Conservation (phyloP, 2,888 invertebrate species). For the Anorthoa munda region DNA sequence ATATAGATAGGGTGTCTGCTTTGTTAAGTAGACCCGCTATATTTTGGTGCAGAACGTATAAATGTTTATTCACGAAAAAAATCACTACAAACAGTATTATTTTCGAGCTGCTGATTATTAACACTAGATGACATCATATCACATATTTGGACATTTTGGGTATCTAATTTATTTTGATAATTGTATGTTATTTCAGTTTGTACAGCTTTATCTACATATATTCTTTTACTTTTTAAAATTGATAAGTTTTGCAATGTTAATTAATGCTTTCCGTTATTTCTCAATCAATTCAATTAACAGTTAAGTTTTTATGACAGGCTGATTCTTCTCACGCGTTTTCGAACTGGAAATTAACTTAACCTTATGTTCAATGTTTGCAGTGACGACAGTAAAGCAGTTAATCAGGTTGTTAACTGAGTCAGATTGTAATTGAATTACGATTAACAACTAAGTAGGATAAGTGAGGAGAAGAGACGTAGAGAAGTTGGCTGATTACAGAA, state of each 20-base stretch:
- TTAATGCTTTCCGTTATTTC: slow-evolving; percentile 21
- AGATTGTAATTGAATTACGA: slow-evolving; percentile 43
- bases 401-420: slow-evolving; percentile 38
- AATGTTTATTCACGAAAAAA: too few relatives aligned
- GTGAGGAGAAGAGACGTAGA: not conserved
- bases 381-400: slow-evolving; percentile 24
- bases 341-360: slow-evolving; percentile 11
- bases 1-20: too few relatives aligned
- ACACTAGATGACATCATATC: too few relatives aligned
- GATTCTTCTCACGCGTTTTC: not conserved
- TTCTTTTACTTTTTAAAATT: too few relatives aligned
- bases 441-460: slow-evolving; percentile 38
- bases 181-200: too few relatives aligned
- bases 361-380: slow-evolving; percentile 36
- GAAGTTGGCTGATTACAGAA: slow-evolving; percentile 9
- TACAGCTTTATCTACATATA: too few relatives aligned
- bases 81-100: too few relatives aligned
- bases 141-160: too few relatives aligned
- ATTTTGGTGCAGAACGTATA: too few relatives aligned
- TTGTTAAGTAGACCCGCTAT: too few relatives aligned
- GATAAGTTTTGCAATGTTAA: slow-evolving; percentile 26
- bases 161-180: too few relatives aligned
- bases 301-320: slow-evolving; percentile 30
- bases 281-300: slow-evolving; percentile 24
- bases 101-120: too few relatives aligned